Conservation (phyloP, 1,140 invertebrate genomes). For the Marisa cornuarietis region DNA sequence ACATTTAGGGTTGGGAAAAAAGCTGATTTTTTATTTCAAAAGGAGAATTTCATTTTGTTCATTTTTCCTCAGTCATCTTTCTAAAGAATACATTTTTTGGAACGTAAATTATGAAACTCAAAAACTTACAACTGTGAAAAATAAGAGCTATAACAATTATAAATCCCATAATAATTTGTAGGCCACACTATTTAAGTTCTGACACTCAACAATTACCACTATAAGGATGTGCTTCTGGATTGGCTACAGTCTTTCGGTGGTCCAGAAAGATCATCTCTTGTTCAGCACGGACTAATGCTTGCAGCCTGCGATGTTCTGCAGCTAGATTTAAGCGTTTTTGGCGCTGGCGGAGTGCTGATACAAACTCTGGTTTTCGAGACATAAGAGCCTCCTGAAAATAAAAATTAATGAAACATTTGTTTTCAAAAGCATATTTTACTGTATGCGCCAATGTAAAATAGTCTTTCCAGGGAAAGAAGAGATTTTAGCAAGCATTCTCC, state of each 20-base stretch:
- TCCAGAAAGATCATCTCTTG: slow-evolving; percentile 22
- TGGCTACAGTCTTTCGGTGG: slow-evolving; percentile 40
- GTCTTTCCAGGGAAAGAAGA: too few species aligned
- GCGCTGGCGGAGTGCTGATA: slow-evolving; percentile 54
- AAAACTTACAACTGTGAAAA: not conserved
- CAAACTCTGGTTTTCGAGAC: slow-evolving; percentile 41
- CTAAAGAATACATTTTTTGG: too few species aligned
- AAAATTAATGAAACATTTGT: too few species aligned
- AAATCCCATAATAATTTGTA: not conserved
- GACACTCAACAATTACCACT: slow-evolving; percentile 47
- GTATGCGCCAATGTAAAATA: too few species aligned
- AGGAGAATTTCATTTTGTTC: too few species aligned
- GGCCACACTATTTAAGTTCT: not conserved
- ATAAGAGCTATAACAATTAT: not conserved
- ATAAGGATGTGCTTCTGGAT: slow-evolving; percentile 52
- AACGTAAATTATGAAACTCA: not conserved
- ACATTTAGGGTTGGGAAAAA: too few species aligned
- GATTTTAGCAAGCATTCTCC: too few species aligned
- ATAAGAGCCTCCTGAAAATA: slow-evolving; percentile 56
- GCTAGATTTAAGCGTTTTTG: slow-evolving; percentile 54
- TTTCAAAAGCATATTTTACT: too few species aligned
- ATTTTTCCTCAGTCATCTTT: too few species aligned
- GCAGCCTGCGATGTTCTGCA: slow-evolving; percentile 50
- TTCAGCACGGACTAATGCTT: slow-evolving; percentile 43
- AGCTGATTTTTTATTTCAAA: too few species aligned